Evolutionary conservation across 1,140 invertebrate genomes (phyloP), one percentile per base, ranked within the genome.

Genomic region (Tetramorium simillimum): DNA sequence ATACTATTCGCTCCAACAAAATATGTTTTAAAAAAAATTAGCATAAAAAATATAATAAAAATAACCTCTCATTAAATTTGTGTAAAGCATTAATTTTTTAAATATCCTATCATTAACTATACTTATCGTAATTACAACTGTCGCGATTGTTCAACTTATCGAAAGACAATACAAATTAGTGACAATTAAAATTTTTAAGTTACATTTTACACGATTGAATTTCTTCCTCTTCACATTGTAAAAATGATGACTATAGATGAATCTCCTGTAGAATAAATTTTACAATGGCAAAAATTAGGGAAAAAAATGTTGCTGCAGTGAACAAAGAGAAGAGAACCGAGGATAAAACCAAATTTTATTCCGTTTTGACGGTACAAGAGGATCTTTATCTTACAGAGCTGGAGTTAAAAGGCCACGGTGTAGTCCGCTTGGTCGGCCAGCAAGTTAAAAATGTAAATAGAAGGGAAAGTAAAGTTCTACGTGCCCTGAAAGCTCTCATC

Each of bases 371-470:
- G 18, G 69, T 18, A 49, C 40, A 12, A 60, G 24, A 28, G 53
- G 53, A 84, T 84, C 80, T 73, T 75, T 84, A 84, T 49, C 40
- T 49, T 75, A 24, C 40, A 46, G 40, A 60, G 56, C 14, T 28
- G 5, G 80, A 84, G 70, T 84, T 84, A 84, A 84, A 60, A 75
- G 69, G 69, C 70, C 40, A 40, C 53, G 46, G 43, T 16, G 18
- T n/a, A 58, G 80, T 73, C 49, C 18, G 16, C 18, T n/a, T 53
- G 28, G 24, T 18, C 53, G 40, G 69, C 53, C n/a, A 60, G 80
- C 69, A 73, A 84, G 80, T 84, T 84, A 84, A 84, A 84, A 84
- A 84, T 84, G 69, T 84, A 84, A 84, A 84, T 75, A 84, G 69
- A 84, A 84, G 53, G 53, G 51, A 84, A 33, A 84, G 67, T 49